Conservation (phyloP, 1,140 invertebrate species). For the Chrysopa pallens region DNA sequence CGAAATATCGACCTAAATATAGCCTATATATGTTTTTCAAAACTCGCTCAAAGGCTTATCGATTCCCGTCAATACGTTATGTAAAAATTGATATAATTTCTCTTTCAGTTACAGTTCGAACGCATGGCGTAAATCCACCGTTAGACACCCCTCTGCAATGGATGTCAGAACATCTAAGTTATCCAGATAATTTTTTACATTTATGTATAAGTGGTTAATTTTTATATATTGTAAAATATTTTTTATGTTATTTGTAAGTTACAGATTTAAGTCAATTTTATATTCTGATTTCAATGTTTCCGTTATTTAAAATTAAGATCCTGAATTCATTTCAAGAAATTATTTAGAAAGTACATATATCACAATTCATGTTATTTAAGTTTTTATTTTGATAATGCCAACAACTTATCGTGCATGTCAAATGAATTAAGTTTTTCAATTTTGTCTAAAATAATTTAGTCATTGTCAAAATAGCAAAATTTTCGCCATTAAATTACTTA, state of each 20-base stretch:
- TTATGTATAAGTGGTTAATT: slow-evolving; percentile 29
- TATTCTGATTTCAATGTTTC: neutral
- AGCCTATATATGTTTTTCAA: neutral
- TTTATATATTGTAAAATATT: neutral
- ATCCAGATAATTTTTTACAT: slow-evolving; percentile 98
- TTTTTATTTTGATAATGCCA: too few relatives aligned
- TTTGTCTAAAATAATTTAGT: too few relatives aligned
- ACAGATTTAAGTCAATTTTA: neutral
- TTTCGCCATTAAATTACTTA: too few relatives aligned
- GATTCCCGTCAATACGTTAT: too few relatives aligned
- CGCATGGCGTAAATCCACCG: slow-evolving; percentile 79
- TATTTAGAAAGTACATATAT: too few relatives aligned
- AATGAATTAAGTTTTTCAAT: too few relatives aligned
- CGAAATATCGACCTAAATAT: slow-evolving; percentile 1
- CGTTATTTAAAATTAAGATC: neutral
- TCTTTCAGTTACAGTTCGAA: slow-evolving; percentile 50
- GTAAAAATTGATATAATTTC: slow-evolving; percentile 6
- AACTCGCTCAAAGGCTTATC: too few relatives aligned
- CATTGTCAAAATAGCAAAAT: too few relatives aligned
- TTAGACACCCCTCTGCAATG: slow-evolving; percentile 87
- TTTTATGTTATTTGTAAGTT: neutral
- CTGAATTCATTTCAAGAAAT: too few relatives aligned
- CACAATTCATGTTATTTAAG: too few relatives aligned
- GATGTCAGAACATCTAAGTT: slow-evolving; percentile 94
- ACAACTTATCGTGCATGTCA: too few relatives aligned